Evolutionary conservation across 2,797 vertebrate species (phyloP).

Genomic region (Lacerta agilis): DNA sequence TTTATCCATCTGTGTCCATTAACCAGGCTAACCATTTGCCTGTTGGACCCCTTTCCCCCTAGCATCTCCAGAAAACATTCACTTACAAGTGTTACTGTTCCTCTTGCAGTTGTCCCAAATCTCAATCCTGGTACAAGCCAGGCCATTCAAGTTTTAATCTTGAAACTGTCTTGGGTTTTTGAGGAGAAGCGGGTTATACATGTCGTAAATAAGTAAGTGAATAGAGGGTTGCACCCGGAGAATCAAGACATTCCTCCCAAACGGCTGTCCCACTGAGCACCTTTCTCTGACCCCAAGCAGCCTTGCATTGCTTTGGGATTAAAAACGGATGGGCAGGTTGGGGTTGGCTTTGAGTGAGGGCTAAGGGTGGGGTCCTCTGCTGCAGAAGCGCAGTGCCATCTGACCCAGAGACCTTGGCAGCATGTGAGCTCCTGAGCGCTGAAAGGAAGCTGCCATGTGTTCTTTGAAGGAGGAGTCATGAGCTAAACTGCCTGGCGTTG

Average conservation of each 20-base stretch:
- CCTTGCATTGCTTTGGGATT: not conserved
- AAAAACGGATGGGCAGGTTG: too few species aligned
- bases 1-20: not conserved
- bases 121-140: too few species aligned
- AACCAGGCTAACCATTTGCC: not conserved
- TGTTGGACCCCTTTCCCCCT: not conserved
- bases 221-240: not conserved
- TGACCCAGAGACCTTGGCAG: not conserved
- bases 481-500: not conserved
- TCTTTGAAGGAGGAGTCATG: too few species aligned
- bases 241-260: too few species aligned
- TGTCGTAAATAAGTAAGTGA: not conserved
- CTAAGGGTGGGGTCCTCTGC: not conserved
- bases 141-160: not conserved
- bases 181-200: not conserved
- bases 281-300: not conserved
- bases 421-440: not conserved
- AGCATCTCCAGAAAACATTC: not conserved
- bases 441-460: too few species aligned
- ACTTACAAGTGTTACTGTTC: too few species aligned
- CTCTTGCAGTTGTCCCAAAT: not conserved
- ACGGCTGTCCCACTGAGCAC: too few species aligned
- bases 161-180: not conserved
- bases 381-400: not conserved
- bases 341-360: not conserved